Evolutionary conservation across 2,113 vertebrate genomes (phyloP), one percentile per base, ranked within the genome.

Genomic region (Alligator mississippiensis): DNA sequence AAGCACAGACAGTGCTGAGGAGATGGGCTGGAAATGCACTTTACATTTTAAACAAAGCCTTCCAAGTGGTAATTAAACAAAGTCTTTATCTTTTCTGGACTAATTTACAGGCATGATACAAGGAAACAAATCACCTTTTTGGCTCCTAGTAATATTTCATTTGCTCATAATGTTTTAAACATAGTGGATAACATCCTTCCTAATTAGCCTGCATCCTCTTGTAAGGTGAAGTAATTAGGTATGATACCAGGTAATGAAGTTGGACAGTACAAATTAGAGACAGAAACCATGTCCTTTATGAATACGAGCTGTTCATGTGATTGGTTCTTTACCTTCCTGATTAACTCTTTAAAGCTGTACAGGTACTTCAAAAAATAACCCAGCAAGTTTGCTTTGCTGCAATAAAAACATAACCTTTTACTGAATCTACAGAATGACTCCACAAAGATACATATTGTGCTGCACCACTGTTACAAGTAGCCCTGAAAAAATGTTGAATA

Each of bases 111-210:
- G 82, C 93, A 84, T 86, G 86, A 89, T 93, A 97, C 95, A 84
- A 89, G 90, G 91, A 95, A 97, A 97, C 94, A 97, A 97, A 97
- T 97, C 93, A 96, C 95, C 96, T 96, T 96, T 96, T 97, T 97
- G 97, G 95, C 95, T 98, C 90, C 92, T 96, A 81, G 95, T 97
- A 97, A 97, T 97, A 97, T 98, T 98, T 98, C 97, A 97, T 97
- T 97, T 97, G 95, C 95, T 97, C 91, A 88, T 97, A 96, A 95
- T 97, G 92, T 96, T 98, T 97, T 97, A 96, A 97, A 96, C 90
- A 82, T 96, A 90, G 95, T 94, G 95, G 96, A 96, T 97, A 97
- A 96, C 96, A 95, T 97, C 92, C 89, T 95, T 93, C 93, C 97
- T 98, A 97, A 98, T 98, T 97, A 97, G 95, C 82, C 87, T 27